A percentile compares a stretch with the other conserved stretches of the same genome.
Evolutionary conservation across 2,797 vertebrate genomes (phyloP).

Genomic region (Enteromius mattozi): DNA sequence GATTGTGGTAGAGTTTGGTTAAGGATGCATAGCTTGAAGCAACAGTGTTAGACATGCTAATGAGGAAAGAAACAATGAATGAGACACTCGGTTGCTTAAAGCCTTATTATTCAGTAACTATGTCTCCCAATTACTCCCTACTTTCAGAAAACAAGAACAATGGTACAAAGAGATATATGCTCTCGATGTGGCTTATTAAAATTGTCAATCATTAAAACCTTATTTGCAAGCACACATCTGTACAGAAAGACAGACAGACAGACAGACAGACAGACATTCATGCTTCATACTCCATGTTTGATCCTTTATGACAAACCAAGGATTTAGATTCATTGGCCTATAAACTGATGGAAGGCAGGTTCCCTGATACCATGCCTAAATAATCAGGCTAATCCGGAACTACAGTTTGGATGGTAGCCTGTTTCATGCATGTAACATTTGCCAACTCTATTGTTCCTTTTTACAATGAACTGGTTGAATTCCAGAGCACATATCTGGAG

Average conservation of each 20-base stretch:
- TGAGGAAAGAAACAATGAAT: background rate
- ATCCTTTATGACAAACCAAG: background rate
- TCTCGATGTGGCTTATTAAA: slow-evolving; percentile 15
- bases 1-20: background rate
- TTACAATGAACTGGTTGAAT: slow-evolving; percentile 22
- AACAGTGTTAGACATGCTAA: slow-evolving; percentile 19
- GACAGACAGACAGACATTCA: background rate
- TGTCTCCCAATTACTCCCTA: slow-evolving; percentile 14
- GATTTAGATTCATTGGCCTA: background rate
- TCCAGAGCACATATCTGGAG: slow-evolving; percentile 6
- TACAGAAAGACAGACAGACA: too few species aligned
- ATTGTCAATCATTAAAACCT: slow-evolving; percentile 32
- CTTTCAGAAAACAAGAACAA: background rate
- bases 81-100: background rate
- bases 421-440: slow-evolving; percentile 19
- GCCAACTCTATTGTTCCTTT: slow-evolving; percentile 9
- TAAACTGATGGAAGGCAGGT: background rate
- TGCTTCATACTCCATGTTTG: background rate
- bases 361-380: background rate
- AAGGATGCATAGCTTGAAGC: background rate
- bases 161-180: background rate
- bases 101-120: slow-evolving; percentile 16
- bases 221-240: background rate
- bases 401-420: slow-evolving; percentile 7
- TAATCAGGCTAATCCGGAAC: background rate